Evolutionary conservation across 2,888 invertebrate species (phyloP), one percentile per base, ranked within the genome.

Genomic region (Andrena minutula): DNA sequence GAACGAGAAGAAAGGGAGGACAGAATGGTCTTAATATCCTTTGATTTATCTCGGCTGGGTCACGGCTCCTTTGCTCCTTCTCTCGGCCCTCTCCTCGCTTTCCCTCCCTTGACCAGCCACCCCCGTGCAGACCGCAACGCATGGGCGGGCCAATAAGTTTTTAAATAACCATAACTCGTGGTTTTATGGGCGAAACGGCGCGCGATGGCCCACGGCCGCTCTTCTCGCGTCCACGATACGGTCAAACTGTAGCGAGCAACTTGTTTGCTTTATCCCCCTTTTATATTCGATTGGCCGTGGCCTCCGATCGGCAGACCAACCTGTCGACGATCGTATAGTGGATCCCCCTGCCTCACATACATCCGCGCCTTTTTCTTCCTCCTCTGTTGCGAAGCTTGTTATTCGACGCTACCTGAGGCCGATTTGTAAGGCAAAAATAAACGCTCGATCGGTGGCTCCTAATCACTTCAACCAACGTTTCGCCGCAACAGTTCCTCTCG

Each of bases 111-210:
- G 69, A 41, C 63, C 83, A 75, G 20, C 73, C 83, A 79, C 76
- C 72, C 75, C 76, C 79, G 51, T 66, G 89, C 86, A 89, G 89
- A 90, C 89, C 89, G 88, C 89, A 90, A 86, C 89, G 85, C 89
- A 92, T 92, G 92, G 93, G 93, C 93, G 93, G 93, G 93, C 93
- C 93, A 93, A 93, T 93, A 92, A 92, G 92, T 93, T 93, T 93
- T 93, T 93, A 93, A 93, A 92, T 93, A 93, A 93, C 92, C 92
- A 93, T 93, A 93, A 93, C 92, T 93, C 90, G 89, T 91, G 91
- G 88, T 92, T 93, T 93, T 93, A 92, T 92, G 92, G 89, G 82
- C 89, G 90, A 91, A 92, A 90, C 86, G 86, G 90, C 84, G 91
- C 86, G 88, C 87, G 83, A 84, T 82, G 79, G 85, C 82, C 87